These are phyloP conservation scores for Rapana venosa DNA, from an alignment of 2,888 invertebrate species.

Conservation along the genomic window DNA sequence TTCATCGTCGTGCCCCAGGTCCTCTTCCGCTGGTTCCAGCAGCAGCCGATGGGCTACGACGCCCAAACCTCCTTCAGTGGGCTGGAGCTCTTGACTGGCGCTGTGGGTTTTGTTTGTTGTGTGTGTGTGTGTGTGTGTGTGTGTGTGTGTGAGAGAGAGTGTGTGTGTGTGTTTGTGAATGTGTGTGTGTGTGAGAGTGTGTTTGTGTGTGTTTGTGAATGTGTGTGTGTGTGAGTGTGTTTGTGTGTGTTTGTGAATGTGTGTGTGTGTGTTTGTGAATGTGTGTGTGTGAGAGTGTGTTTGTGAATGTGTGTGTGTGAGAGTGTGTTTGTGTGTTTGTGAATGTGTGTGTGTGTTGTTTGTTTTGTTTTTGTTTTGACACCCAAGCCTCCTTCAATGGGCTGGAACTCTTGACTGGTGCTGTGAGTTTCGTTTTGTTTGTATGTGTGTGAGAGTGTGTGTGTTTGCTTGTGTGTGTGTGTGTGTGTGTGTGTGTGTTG, in stretches of 20 bases:
- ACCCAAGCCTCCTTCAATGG: conserved; percentile 58
- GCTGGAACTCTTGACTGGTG: conserved; percentile 82
- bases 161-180: too few species aligned
- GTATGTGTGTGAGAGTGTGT: not conserved
- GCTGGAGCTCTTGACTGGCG: conserved; percentile 82
- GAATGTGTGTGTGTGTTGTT: not conserved
- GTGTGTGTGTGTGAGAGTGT: not conserved
- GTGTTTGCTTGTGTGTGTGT: not conserved
- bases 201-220: conserved; percentile 74
- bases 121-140: not conserved
- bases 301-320: too few species aligned
- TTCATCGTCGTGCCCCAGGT: conserved; percentile 77
- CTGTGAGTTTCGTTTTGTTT: conserved; percentile 77
- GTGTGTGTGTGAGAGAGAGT: not conserved
- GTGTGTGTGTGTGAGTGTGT: conserved; percentile 46
- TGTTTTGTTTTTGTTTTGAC: not conserved
- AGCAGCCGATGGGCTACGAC: conserved; percentile 51
- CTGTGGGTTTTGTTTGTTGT: conserved; percentile 77
- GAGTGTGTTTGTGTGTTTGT: too few species aligned
- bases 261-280: too few species aligned
- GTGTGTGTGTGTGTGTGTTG: too few species aligned
- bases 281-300: conserved; percentile 76
- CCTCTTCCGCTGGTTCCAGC: conserved; percentile 58
- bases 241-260: too few species aligned
- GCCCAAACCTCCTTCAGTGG: conserved; percentile 58